Evolutionary conservation across 1,140 invertebrate genomes (phyloP), one percentile per base, ranked within the genome.

Genomic region (Lethocerus indicus): DNA sequence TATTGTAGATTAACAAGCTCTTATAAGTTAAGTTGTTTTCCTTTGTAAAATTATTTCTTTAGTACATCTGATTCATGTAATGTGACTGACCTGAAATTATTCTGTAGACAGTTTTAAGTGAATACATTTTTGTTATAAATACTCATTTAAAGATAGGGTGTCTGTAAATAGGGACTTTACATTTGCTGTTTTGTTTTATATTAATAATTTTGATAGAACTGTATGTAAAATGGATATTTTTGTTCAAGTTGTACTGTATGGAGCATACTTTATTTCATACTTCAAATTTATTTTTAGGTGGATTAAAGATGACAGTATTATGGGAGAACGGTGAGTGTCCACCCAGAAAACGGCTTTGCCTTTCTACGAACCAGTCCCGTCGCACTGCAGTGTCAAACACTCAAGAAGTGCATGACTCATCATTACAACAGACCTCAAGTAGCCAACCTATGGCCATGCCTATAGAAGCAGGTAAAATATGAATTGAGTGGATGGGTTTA

Each of bases 241-340:
- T 32, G 29, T 9, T 32, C 7, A 9, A n/a, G 7, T 32, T 9
- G 7, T n/a, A 32, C n/a, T 32, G n/a, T 32, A 32, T n/a, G n/a
- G 7, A 9, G 29, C 29, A 9, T 9, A 3, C 13, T 41, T 41
- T 41, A 41, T 41, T 18, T 2, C 13, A 21, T 26, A 1, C 45
- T 40, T 47, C 21, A 20, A 24, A 28, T 5, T 44, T 45, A 51
- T 27, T 47, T 48, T 21, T 23, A 54, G 52, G 49, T 51, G 40
- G 50, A 45, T 41, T 44, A 56, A 58, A 58, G 46, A 58, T 58
- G 57, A 58, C 57, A 41, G 53, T 58, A 35, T 45, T 56, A 53
- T 51, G 47, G 51, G 55, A 56, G 51, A 51, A 29, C 35, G 51
- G 41, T 53, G 54, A 52, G 36, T 47, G 45, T 50, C 57, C 57